Conservation (phyloP, 1,140 invertebrate genomes). For the Argopecten irradians region DNA sequence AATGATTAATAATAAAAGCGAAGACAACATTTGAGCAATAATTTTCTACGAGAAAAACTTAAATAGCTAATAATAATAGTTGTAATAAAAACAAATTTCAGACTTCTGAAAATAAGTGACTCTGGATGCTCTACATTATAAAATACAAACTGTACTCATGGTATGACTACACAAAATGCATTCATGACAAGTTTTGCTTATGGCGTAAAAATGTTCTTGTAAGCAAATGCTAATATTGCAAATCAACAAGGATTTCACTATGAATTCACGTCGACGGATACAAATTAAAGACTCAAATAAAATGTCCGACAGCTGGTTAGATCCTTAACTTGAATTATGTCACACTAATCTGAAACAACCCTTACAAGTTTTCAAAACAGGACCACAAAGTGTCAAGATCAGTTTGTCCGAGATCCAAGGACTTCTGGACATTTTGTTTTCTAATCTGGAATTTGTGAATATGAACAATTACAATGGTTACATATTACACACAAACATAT, state of each 20-base stretch:
- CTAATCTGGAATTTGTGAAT: too few relatives aligned
- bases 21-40: slow-evolving; percentile 2
- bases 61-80: slow-evolving; percentile 13
- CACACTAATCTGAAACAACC: background rate
- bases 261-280: background rate
- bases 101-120: background rate
- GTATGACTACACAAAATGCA: background rate
- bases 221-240: background rate
- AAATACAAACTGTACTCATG: background rate
- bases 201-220: background rate
- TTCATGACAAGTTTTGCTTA: background rate
- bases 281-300: background rate
- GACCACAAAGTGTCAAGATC: background rate
- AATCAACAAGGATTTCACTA: background rate
- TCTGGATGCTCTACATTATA: background rate
- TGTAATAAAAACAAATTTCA: slow-evolving; percentile 8
- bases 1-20: slow-evolving; percentile 1
- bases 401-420: background rate
- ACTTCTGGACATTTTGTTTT: too few relatives aligned
- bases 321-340: background rate
- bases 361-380: background rate
- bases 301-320: background rate
- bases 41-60: slow-evolving; percentile 17
- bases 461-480: background rate
- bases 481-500: background rate